phyloP scores from a whole-genome alignment of 2,888 invertebrate genomes.

The Nomada hirtipes region DNA sequence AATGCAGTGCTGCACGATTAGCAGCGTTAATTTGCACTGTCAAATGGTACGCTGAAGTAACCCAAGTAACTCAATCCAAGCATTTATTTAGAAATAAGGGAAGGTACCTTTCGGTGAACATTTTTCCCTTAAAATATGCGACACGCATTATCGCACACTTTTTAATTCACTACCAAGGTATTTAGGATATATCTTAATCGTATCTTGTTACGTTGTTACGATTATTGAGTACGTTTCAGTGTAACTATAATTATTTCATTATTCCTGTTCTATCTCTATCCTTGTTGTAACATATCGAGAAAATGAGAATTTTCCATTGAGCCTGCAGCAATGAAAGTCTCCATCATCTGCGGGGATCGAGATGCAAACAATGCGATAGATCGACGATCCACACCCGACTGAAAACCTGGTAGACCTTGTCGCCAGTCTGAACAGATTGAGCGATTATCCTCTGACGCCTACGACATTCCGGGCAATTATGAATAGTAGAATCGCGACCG shows the following conservation, averaged over 20 bases:
- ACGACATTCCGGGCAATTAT: conserved; percentile 50
- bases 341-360: conserved; percentile 11
- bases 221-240: no score
- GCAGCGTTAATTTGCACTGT: neutral
- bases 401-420: conserved; percentile 54
- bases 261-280: no score
- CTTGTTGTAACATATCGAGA: neutral
- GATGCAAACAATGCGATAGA: conserved; percentile 31
- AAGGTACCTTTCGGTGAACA: neutral
- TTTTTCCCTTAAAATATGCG: neutral
- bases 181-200: neutral
- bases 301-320: conserved; percentile 10
- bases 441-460: conserved; percentile 52
- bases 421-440: conserved; percentile 28
- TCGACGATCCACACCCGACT: conserved; percentile 32
- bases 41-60: neutral
- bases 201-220: no score
- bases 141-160: neutral
- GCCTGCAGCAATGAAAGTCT: neutral
- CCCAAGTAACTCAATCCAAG: no score
- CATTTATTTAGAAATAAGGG: neutral
- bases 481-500: conserved; percentile 53
- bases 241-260: no score
- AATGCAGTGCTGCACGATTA: conserved; percentile 1
- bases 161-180: neutral